A percentile compares a stretch with the other conserved stretches of the same genome.
phyloP scores from a whole-genome alignment of 2,888 invertebrate species.

The Eupeodes latifasciatus region DNA sequence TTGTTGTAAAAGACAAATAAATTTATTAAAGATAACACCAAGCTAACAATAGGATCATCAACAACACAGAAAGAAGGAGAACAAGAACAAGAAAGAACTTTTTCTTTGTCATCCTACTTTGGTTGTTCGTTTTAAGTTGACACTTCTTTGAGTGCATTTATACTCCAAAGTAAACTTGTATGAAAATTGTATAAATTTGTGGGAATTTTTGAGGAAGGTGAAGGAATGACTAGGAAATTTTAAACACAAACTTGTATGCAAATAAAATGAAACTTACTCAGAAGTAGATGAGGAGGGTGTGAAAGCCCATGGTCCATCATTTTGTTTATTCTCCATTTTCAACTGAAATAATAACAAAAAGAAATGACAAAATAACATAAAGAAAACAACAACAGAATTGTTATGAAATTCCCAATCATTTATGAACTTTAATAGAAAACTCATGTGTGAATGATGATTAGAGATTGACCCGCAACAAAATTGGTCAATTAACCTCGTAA shows the following conservation, averaged over 20 bases:
- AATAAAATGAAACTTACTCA: slow-evolving; percentile 65
- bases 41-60: neutral
- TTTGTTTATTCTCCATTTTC: slow-evolving; percentile 65
- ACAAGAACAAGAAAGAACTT: neutral
- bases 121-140: neutral
- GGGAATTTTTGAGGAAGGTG: neutral
- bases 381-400: neutral
- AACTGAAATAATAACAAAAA: slow-evolving; percentile 37
- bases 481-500: slow-evolving; percentile 25
- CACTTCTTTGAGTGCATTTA: slow-evolving; percentile 24
- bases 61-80: neutral
- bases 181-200: neutral
- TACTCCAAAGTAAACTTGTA: neutral
- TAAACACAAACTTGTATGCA: slow-evolving; percentile 6
- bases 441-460: neutral
- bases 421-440: slow-evolving; percentile 5
- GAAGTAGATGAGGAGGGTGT: slow-evolving; percentile 25
- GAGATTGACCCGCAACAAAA: slow-evolving; percentile 9
- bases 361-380: slow-evolving; percentile 3
- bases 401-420: slow-evolving; percentile 21
- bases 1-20: neutral
- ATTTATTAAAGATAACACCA: neutral
- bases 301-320: slow-evolving; percentile 60
- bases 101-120: neutral
- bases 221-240: neutral